Evolutionary conservation across 2,797 vertebrate species (phyloP).

Genomic region (Hafferia zeledoni): DNA sequence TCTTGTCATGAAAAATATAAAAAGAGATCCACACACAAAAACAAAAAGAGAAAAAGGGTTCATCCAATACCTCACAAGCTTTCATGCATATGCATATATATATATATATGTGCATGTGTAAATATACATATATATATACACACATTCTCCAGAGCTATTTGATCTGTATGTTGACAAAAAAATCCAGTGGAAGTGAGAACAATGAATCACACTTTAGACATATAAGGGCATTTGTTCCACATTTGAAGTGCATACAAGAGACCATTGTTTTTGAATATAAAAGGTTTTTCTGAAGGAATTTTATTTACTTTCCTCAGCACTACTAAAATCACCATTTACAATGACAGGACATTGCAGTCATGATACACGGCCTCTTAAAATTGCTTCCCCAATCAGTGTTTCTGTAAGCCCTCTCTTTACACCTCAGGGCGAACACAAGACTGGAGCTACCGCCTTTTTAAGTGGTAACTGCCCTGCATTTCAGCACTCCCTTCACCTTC

Average conservation of each 20-base stretch:
- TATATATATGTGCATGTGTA: background rate
- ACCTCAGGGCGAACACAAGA: background rate
- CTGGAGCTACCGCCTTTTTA: background rate
- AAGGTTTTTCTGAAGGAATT: slow-evolving; percentile 5
- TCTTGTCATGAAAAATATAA: background rate
- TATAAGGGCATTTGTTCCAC: background rate
- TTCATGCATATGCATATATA: no score
- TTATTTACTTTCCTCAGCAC: slow-evolving; percentile 6
- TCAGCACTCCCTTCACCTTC: background rate
- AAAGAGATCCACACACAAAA: background rate
- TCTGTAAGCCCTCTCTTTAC: background rate
- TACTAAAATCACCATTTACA: slow-evolving; percentile 3
- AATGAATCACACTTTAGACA: background rate
- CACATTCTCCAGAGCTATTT: background rate
- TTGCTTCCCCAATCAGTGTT: background rate
- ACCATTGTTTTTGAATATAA: background rate
- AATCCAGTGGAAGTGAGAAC: slow-evolving; percentile 1
- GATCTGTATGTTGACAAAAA: background rate
- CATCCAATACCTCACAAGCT: background rate
- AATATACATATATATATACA: background rate
- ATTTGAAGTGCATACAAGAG: background rate
- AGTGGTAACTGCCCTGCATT: background rate
- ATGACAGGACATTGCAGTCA: slow-evolving; percentile 14
- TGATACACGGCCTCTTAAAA: background rate
- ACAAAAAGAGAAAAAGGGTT: background rate